Percentiles rank a stretch among this genome's conserved stretches.
Conservation (phyloP, 1,140 invertebrate species). For the Zaprionus davidi region DNA sequence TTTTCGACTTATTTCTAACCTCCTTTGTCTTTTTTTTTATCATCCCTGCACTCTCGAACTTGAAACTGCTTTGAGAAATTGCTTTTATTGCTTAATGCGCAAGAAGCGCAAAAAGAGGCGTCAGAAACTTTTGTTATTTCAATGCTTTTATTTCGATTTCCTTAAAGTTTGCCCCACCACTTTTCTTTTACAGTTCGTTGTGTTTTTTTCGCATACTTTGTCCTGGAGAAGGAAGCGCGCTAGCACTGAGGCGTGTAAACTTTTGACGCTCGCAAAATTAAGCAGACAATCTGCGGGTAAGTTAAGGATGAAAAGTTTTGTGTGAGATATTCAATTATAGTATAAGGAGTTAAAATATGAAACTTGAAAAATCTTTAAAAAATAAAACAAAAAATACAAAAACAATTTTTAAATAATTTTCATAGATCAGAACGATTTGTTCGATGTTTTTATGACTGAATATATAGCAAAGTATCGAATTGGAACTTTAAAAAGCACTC, state of each 20-base stretch:
- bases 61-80: conserved; percentile 63
- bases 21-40: not conserved
- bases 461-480: conserved; percentile 7
- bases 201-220: not conserved
- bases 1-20: not conserved
- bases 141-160: conserved; percentile 58
- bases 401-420: not conserved
- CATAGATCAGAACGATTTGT: not conserved
- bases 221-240: conserved; percentile 2
- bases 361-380: not conserved
- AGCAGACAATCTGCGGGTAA: conserved; percentile 43
- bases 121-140: conserved; percentile 64
- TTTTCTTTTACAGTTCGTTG: not conserved
- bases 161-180: conserved; percentile 47
- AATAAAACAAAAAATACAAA: not conserved
- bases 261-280: conserved; percentile 62
- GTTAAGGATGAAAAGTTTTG: not conserved
- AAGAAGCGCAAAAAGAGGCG: conserved; percentile 28
- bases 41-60: conserved; percentile 31
- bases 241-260: conserved; percentile 58
- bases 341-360: not conserved
- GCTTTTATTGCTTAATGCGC: conserved; percentile 59
- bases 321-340: not conserved
- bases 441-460: conserved; percentile 38
- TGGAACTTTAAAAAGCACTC: conserved; percentile 35